Base-by-base conservation (phyloP, 1,140 invertebrate species). In the Zaprionus davidi region DNA sequence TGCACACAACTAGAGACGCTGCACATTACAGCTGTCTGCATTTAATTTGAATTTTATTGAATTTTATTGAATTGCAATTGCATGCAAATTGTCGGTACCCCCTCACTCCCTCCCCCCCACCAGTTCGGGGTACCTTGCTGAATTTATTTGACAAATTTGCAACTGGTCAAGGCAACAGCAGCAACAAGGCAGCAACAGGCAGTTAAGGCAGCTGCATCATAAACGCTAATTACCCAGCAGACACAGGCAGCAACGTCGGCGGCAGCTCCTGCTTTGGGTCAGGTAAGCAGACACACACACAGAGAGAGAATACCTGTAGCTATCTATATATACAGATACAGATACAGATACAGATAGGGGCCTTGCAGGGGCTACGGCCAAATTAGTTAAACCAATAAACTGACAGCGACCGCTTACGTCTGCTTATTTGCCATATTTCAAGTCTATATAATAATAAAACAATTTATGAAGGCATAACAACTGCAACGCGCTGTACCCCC, bases 351-450 rank as follows among this genome's bases (percentile, higher is more conserved):
- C 20, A 24, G 17, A 51, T 51, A 64, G 63, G 58, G 58, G 36
- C 73, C 44, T 63, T 51, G 17, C 20, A 36, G n/a, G 62, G 60
- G 15, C 65, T 31, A 41, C 28, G 38, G 17, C 66, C 76, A 90
- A 90, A 90, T 90, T 90, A 90, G 85, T 85, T 90, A 90, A 90
- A 90, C 85, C 85, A 90, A 90, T 90, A 90, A 90, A 90, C 85
- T 90, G 85, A 90, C 86, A 90, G 82, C 60, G 68, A 17, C 31
- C 73, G 68, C 68, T 71, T 65, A 71, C 20, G 26, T 57, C 67
- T 71, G 71, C 62, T 65, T 78, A 78, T 76, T 51, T 69, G 77
- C 81, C 77, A 88, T 88, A 88, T 84, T 90, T 88, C 84, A 88
- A 88, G 62, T 88, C 84, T 90, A 88, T 88, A 88, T 88, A 88